Evolutionary conservation across 2,113 vertebrate genomes (phyloP).

Genomic region (Peromyscus maniculatus): DNA sequence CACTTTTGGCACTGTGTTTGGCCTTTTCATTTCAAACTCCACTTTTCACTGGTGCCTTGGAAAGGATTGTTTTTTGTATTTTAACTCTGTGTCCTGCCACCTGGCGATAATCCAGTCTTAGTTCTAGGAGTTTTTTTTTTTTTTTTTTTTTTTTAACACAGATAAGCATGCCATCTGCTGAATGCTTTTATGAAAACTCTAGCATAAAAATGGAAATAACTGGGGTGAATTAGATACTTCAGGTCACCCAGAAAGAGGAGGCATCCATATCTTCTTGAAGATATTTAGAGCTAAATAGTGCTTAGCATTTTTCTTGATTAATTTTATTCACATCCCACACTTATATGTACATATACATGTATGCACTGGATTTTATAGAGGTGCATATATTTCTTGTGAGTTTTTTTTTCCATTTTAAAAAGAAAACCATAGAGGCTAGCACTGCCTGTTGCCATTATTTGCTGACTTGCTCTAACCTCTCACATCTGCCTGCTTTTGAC

Average conservation of each 20-base stretch:
- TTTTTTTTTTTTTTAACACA: not conserved
- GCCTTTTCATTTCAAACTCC: not conserved
- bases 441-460: not conserved
- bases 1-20: not conserved
- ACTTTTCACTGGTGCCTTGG: not conserved
- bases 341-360: fast-evolving
- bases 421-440: not conserved
- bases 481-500: not conserved
- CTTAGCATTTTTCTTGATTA: not conserved
- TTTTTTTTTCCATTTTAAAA: slow-evolving; percentile 19
- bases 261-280: not conserved
- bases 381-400: not conserved
- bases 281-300: not conserved
- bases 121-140: not conserved
- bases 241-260: not conserved
- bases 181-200: not conserved
- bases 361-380: not conserved
- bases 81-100: not conserved
- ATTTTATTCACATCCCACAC: not conserved
- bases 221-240: not conserved
- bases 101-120: not conserved
- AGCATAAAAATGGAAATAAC: not conserved
- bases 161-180: not conserved
- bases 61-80: not conserved
- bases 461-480: not conserved